Base-by-base conservation (phyloP, 2,113 vertebrate genomes). In the Cephalopholis sonnerati region DNA sequence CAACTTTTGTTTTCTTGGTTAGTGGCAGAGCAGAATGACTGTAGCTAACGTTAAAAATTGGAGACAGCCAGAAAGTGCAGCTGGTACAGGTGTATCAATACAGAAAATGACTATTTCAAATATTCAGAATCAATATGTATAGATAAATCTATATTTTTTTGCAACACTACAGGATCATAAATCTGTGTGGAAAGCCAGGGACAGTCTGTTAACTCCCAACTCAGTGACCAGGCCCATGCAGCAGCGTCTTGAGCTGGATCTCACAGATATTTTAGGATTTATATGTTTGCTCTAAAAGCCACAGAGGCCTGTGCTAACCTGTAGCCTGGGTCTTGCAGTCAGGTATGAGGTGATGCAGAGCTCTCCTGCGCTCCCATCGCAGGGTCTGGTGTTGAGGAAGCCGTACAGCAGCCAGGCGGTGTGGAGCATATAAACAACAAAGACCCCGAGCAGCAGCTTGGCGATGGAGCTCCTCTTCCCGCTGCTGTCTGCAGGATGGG, bases 371-470 rank as follows among this genome's bases (percentile, higher is more conserved):
- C 65, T 85, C 53, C 72, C 68, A 13, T 96, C 95, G 93, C 98
- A 99, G 41, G 97, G 96, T 89, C 96, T 97, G 10, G 97, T 98
- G 93, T 97, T 96, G 72, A 99, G 94, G 88, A 99, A 99, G 88
- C 98, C 97, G 82, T 97, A 97, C 92, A 99, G 97, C 61, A 99
- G 96, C 98, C 98, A 99, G 92, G 97, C 98, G 55, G 97, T 99
- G 95, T 99, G 98, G 63, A 94, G 95, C 94, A 96, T 96, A 74
- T 99, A 99, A 3, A 98, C 96, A 85, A 96, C 95, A 81, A 99
- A 97, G 79, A 98, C 97, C 55, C 98, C 98, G 86, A 98, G 94
- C 77, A 97, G 95, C 90, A 99, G 92, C 89, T 96, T 96, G 41
- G 97, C 97, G 81, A 97, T 91, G 76, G 97, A 97, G 95, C 96